Base-by-base conservation (phyloP, 2,797 vertebrate genomes). In the Rhabdophis nuchalis region DNA sequence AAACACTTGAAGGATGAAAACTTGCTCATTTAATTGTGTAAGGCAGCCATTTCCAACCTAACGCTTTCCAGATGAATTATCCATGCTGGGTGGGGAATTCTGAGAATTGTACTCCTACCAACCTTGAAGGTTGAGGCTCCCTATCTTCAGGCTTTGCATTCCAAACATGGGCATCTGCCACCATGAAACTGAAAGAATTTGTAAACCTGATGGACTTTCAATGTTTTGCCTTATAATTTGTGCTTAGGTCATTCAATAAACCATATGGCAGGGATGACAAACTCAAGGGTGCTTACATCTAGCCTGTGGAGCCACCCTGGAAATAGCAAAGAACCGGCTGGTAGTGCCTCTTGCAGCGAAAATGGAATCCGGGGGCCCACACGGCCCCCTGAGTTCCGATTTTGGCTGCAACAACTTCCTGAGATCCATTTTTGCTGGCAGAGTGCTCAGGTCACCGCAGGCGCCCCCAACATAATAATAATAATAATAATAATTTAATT, bases 381-480 rank as follows among this genome's bases (percentile, higher is more conserved):
- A 57, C 6, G 4, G 56, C 18, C 56, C 16, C 56, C 5, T 57
- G 18, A 57, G 18, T 5, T 57, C 18, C 4, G 1, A 6, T 56
- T 20, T 56, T 56, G 18, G 56, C 56, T 57, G 18, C 56, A 57
- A 57, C 18, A 6, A 18, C 5, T 18, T 57, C 56, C 56, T 20
- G 18, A 7, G 56, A 18, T 57, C 18, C 18, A 20, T 57, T 20
- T 20, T 57, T 1, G 0, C 18, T 57, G 56, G 56, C 56, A 57
- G 18, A 57, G 56, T 1, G 0, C 18, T 57, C 6, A 5, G 18
- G 5, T 18, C 1, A 57, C 56, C 6, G 7, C 56, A 57, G 56
- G 56, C 0, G 0, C 18, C 56, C 5, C 56, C 4, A 7, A 57
- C 18, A 20, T n/a, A n/a, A n/a, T n/a, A n/a, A n/a, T n/a, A n/a